phyloP scores from a whole-genome alignment of 1,140 invertebrate genomes.

The Neodiprion fabricii region DNA sequence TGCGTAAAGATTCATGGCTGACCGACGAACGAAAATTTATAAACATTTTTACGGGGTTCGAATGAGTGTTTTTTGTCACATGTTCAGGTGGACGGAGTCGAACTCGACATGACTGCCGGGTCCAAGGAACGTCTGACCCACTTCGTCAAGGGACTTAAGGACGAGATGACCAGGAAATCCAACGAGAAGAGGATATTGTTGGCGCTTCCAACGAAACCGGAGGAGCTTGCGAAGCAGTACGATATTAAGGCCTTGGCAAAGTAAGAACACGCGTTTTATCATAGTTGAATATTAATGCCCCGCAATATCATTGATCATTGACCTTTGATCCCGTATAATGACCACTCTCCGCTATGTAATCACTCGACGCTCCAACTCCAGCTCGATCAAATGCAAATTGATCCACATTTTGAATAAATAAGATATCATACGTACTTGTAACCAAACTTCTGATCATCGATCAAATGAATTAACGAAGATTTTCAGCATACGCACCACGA shows the following conservation, averaged over 20 bases:
- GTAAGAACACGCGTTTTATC: slow-evolving; percentile 39
- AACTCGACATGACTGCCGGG: slow-evolving; percentile 69
- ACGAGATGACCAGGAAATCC: slow-evolving; percentile 58
- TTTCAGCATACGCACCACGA: no score
- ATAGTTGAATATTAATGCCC: neutral
- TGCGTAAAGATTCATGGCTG: no score
- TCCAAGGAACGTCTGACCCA: slow-evolving; percentile 63
- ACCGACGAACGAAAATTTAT: no score
- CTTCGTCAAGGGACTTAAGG: slow-evolving; percentile 65
- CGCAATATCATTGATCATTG: neutral
- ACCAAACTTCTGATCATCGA: no score
- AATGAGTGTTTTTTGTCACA: no score
- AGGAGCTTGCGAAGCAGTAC: slow-evolving; percentile 73
- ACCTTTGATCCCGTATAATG: neutral
- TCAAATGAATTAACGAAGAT: no score
- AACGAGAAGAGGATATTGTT: slow-evolving; percentile 66
- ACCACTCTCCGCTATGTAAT: neutral
- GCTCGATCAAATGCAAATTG: neutral
- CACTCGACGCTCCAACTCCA: neutral
- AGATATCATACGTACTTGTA: neutral
- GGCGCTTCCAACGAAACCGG: slow-evolving; percentile 67
- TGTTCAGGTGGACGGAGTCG: slow-evolving; percentile 68
- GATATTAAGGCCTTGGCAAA: slow-evolving; percentile 71
- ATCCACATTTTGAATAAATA: neutral
- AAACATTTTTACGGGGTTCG: no score